phyloP scores from a whole-genome alignment of 2,113 vertebrate genomes.

The Euleptes europaea region DNA sequence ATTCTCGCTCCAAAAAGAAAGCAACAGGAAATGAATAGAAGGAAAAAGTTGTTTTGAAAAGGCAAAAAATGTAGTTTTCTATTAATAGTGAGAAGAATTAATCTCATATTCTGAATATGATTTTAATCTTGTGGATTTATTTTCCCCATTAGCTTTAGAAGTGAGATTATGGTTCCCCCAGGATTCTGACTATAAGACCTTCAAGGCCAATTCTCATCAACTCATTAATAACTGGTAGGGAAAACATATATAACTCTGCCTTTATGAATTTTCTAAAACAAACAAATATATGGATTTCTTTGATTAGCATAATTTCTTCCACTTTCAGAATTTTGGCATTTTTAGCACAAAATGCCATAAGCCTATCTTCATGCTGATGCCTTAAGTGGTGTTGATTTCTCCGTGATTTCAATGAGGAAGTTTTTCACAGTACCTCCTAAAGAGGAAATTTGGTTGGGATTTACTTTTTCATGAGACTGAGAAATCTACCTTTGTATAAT shows the following conservation, averaged over 20 bases:
- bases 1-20: neutral
- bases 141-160: too few relatives aligned
- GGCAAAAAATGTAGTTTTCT: neutral
- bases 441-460: neutral
- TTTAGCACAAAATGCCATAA: neutral
- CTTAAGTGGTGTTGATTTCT: neutral
- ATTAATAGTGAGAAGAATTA: rapidly evolving
- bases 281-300: neutral
- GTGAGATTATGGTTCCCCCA: neutral
- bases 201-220: neutral
- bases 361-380: neutral
- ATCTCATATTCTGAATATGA: neutral
- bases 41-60: neutral
- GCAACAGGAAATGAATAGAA: neutral
- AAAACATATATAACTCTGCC: neutral
- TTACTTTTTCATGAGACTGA: neutral
- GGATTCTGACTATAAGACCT: neutral
- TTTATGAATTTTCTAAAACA: neutral
- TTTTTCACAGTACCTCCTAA: neutral
- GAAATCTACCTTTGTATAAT: neutral
- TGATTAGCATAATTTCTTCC: neutral
- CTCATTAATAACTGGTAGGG: neutral
- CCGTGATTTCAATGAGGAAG: neutral
- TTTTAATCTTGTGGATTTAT: neutral
- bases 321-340: neutral